These are phyloP conservation scores for Dipodomys spectabilis DNA, from an alignment of 2,113 vertebrate genomes.

Conservation along the genomic window DNA sequence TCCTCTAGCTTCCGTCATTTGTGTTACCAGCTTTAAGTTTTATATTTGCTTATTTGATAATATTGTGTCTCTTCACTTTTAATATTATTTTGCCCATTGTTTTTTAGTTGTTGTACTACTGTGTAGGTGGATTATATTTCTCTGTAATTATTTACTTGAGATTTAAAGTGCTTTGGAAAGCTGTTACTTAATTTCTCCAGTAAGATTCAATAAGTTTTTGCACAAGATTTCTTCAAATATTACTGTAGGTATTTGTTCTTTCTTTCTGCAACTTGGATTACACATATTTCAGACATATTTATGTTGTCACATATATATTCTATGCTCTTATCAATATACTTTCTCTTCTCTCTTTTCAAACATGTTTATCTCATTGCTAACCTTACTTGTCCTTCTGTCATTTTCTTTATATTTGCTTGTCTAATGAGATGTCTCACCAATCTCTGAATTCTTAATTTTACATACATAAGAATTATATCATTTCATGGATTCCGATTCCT, in stretches of 20 bases:
- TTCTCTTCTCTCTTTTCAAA: not conserved
- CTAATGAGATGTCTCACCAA: not conserved
- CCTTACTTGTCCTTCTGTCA: not conserved
- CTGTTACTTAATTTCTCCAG: not conserved
- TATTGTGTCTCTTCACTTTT: not conserved
- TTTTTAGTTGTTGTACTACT: not conserved
- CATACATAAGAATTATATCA: not conserved
- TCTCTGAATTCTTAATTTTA: conserved; percentile 22
- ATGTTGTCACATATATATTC: not conserved
- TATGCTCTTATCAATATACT: not conserved
- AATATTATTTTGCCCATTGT: not conserved
- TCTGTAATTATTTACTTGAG: conserved; percentile 6
- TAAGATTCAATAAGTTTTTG: not conserved
- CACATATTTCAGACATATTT: not conserved
- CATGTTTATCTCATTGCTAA: not conserved
- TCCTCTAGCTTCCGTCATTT: not conserved
- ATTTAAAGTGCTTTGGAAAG: not conserved
- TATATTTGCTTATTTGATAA: not conserved
- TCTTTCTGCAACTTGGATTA: not conserved
- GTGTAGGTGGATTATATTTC: not conserved
- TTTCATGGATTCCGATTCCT: not conserved
- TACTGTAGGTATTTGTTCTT: not conserved
- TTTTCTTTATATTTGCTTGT: not conserved
- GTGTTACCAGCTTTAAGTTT: not conserved
- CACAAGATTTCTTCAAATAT: not conserved